phyloP scores from a whole-genome alignment of 1,140 invertebrate genomes.

The Nautilus pompilius region DNA sequence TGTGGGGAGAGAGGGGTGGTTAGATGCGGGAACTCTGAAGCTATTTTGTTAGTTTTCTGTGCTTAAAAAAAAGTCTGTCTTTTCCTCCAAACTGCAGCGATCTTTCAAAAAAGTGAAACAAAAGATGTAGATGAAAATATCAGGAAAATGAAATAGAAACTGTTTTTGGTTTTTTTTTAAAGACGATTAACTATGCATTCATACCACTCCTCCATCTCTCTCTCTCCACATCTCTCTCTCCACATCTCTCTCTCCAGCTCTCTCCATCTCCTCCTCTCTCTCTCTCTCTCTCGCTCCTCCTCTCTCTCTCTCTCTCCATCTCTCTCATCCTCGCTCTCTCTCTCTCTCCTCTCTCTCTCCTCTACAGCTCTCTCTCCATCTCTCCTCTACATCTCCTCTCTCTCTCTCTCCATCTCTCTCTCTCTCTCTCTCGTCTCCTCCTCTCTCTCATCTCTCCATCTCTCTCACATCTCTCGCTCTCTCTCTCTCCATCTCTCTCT shows the following conservation, averaged over 20 bases:
- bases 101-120: no score
- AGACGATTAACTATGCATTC: not conserved
- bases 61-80: no score
- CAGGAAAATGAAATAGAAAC: no score
- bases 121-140: no score
- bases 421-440: not conserved
- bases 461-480: not conserved
- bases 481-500: not conserved
- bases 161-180: not conserved
- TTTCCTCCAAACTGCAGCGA: no score
- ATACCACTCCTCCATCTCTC: not conserved
- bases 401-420: not conserved
- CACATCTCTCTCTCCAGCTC: not conserved
- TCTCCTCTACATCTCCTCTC: not conserved
- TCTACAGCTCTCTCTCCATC: not conserved
- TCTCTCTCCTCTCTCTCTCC: not conserved
- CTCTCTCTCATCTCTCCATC: not conserved
- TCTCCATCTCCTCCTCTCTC: not conserved
- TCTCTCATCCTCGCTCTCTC: constrained; percentile 2
- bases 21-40: no score
- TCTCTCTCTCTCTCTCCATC: not conserved
- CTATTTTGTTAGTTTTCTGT: no score
- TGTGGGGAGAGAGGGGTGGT: no score
- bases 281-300: not conserved
- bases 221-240: not conserved